Conservation (phyloP, 2,888 invertebrate genomes). For the Trichopria drosophilae region DNA sequence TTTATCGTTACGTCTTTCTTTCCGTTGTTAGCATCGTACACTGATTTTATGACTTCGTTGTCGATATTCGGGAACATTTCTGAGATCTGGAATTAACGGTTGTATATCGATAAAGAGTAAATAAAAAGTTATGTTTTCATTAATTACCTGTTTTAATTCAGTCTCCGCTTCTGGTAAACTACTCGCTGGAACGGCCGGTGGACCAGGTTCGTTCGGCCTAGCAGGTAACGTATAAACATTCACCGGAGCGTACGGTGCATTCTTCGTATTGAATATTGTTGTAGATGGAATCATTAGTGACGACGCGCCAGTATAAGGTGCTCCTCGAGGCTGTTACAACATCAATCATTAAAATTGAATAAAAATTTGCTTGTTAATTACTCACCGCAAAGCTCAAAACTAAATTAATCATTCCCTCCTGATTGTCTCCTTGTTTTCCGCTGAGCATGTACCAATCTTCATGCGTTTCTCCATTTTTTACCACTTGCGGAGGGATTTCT, state of each 20-base stretch:
- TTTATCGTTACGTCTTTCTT: slow-evolving; percentile 90
- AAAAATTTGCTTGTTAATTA: slow-evolving; percentile 31
- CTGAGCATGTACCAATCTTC: slow-evolving; percentile 94
- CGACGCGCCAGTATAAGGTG: too few relatives aligned
- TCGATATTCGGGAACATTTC: slow-evolving; percentile 98
- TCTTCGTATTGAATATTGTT: slow-evolving; percentile 53
- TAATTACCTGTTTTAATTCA: slow-evolving; percentile 67
- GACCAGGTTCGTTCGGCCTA: slow-evolving; percentile 52
- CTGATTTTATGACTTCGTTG: slow-evolving; percentile 87
- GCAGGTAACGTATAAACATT: slow-evolving; percentile 62
- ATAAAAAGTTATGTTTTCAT: neutral
- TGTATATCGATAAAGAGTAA: slow-evolving; percentile 3
- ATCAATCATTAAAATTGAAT: slow-evolving; percentile 3
- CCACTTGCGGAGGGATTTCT: slow-evolving; percentile 80
- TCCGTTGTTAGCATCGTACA: slow-evolving; percentile 85
- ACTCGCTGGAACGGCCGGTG: slow-evolving; percentile 47
- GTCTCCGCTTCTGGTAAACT: slow-evolving; percentile 58
- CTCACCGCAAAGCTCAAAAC: slow-evolving; percentile 79
- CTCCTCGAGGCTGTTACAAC: slow-evolving; percentile 54
- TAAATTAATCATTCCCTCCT: slow-evolving; percentile 91
- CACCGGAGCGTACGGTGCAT: slow-evolving; percentile 56
- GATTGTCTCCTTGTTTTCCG: slow-evolving; percentile 92
- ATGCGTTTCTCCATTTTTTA: slow-evolving; percentile 77
- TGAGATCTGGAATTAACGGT: slow-evolving; percentile 68
- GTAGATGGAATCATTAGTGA: slow-evolving; percentile 72